Conservation (phyloP, 2,888 invertebrate genomes). For the Pollenia angustigena region DNA sequence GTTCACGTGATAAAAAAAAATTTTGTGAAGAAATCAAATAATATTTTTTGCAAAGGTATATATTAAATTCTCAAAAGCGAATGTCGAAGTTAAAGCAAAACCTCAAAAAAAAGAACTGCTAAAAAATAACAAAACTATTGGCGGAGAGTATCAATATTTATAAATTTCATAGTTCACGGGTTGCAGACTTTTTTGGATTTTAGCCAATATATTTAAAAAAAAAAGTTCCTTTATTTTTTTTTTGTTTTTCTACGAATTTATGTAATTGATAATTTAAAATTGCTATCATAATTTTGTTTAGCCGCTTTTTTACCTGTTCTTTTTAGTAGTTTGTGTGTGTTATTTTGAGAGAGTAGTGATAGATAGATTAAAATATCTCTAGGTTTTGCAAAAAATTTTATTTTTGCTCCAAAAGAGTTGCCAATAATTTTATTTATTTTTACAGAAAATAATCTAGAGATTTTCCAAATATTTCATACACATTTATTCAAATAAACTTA, state of each 20-base stretch:
- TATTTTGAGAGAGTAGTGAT: neutral
- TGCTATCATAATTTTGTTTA: slow-evolving; percentile 61
- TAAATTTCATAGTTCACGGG: slow-evolving; percentile 65
- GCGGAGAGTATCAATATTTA: slow-evolving; percentile 54
- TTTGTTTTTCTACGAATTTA: slow-evolving; percentile 57
- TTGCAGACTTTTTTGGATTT: slow-evolving; percentile 64
- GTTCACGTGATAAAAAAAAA: slow-evolving; percentile 13
- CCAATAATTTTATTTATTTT: slow-evolving; percentile 2
- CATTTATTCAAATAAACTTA: no score
- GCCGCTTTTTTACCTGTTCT: slow-evolving; percentile 62
- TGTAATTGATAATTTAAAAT: slow-evolving; percentile 66
- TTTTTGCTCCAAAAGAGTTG: slow-evolving; percentile 43
- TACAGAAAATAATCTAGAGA: no score
- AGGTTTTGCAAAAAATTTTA: slow-evolving; percentile 45
- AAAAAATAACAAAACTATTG: slow-evolving; percentile 40
- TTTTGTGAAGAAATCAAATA: slow-evolving; percentile 22
- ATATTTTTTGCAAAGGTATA: slow-evolving; percentile 52
- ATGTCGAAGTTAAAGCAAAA: slow-evolving; percentile 67
- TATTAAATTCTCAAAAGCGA: slow-evolving; percentile 41
- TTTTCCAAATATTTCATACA: no score
- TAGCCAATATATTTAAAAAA: slow-evolving; percentile 64
- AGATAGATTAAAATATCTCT: slow-evolving; percentile 28
- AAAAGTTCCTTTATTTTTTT: slow-evolving; percentile 25
- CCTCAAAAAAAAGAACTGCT: slow-evolving; percentile 22
- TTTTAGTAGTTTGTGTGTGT: slow-evolving; percentile 11